A percentile compares a stretch with the other conserved stretches of the same genome.
phyloP scores from a whole-genome alignment of 2,888 invertebrate genomes.

The Eupithecia pulchellata region DNA sequence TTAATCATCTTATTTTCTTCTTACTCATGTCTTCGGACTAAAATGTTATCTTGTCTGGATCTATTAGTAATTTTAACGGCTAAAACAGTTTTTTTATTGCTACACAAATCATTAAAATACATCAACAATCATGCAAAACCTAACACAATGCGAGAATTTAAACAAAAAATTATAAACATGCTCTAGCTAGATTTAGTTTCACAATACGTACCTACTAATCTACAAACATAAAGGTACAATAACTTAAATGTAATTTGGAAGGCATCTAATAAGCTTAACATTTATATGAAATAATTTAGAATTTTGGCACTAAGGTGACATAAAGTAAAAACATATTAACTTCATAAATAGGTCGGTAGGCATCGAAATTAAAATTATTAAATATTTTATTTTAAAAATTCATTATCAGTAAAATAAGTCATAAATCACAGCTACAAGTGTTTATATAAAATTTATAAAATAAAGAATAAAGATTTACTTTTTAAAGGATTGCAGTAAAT shows the following conservation, averaged over 20 bases:
- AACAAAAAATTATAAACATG: slow-evolving; percentile 13
- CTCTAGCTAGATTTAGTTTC: slow-evolving; percentile 4
- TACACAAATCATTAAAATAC: background rate
- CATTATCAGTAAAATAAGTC: slow-evolving; percentile 5
- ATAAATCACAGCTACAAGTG: slow-evolving; percentile 32
- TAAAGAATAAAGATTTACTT: background rate
- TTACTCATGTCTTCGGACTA: background rate
- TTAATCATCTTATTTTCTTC: background rate
- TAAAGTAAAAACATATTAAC: background rate
- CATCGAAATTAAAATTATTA: background rate
- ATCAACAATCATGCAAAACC: background rate
- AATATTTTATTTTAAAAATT: background rate
- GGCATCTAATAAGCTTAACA: background rate
- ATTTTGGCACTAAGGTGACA: slow-evolving; percentile 5
- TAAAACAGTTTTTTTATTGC: background rate
- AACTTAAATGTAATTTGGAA: background rate
- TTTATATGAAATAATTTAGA: background rate
- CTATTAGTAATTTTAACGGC: background rate
- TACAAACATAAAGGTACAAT: background rate
- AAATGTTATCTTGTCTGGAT: background rate
- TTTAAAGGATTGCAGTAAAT: background rate
- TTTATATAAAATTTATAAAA: no score
- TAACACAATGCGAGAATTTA: background rate
- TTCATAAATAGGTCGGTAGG: background rate
- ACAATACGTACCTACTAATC: background rate